Evolutionary conservation across 2,888 invertebrate species (phyloP), one percentile per base, ranked within the genome.

Genomic region (Drosophila paramelanica): DNA sequence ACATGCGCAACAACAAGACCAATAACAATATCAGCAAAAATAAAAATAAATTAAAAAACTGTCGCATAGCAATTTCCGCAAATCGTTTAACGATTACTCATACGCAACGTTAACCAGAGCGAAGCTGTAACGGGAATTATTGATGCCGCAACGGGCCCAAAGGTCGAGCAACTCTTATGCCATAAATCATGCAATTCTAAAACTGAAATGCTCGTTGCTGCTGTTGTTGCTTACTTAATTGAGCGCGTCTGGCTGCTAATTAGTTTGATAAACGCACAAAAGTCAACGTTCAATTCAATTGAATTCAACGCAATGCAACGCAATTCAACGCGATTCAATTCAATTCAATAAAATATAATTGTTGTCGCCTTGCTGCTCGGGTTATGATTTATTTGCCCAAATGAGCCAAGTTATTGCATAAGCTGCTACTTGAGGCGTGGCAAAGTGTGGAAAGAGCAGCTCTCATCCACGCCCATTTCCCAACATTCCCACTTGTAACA

Each of bases 81-180:
- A 61, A 79, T 58, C 64, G 66, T 61, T 67, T 58, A 45, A 20
- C 55, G 77, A 77, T 79, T 79, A 80, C 78, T 79, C 81, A 80
- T 67, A 77, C 70, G 74, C 66, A 65, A 53, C 70, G 73, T 76
- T 68, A 53, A 57, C 50, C 73, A 45, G 43, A 47, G 31, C 52
- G 53, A 51, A 41, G 59, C 65, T 46, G 47, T 47, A 68, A 68
- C 50, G 52, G 75, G 47, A 52, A 36, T 50, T 42, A n/a, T 11
- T 25, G 38, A 38, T 27, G 39, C 38, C 17, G 10, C 49, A 53
- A 39, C 23, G 10, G 42, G 46, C 53, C 27, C 33, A 69, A 79
- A 82, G 82, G 79, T 88, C 77, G 62, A 49, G 51, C 67, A 79
- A 83, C 82, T 88, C 82, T 88, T 66, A 67, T 52, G 57, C 39